Percentiles rank a stretch among this genome's conserved stretches.
Conservation (phyloP, 2,888 invertebrate species). For the Himalopsyche japonica region DNA sequence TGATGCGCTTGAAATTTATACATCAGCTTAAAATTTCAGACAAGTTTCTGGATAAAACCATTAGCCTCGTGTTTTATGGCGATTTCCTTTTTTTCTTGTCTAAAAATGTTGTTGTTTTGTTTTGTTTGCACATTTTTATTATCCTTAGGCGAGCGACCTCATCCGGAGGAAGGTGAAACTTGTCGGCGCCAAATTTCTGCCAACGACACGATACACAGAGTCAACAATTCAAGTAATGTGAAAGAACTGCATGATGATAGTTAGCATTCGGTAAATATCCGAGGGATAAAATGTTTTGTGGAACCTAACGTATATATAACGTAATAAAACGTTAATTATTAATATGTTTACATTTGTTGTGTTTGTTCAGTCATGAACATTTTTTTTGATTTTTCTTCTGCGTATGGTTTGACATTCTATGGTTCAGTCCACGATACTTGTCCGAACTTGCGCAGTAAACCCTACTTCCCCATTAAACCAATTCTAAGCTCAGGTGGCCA, state of each 20-base stretch:
- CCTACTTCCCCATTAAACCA: neutral
- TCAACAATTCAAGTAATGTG: too few species aligned
- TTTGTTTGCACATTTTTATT: neutral
- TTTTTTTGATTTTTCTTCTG: neutral
- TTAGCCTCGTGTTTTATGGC: conserved; percentile 4
- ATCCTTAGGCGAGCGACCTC: neutral
- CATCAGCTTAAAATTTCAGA: conserved; percentile 13
- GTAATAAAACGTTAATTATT: too few species aligned
- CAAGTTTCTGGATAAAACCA: conserved; percentile 18
- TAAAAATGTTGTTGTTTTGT: too few species aligned
- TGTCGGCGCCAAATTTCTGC: neutral
- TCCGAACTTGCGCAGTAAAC: conserved; percentile 1
- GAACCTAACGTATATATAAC: too few species aligned
- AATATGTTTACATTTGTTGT: too few species aligned
- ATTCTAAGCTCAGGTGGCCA: neutral
- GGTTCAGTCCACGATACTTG: neutral
- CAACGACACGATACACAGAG: neutral
- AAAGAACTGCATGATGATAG: too few species aligned
- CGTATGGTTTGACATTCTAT: neutral
- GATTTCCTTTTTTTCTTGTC: neutral
- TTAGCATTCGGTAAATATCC: too few species aligned
- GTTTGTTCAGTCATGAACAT: too few species aligned
- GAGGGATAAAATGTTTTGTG: too few species aligned
- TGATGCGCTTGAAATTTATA: neutral
- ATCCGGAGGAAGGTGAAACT: neutral